Evolutionary conservation across 2,113 vertebrate genomes (phyloP).

Genomic region (Eretmochelys imbricata): DNA sequence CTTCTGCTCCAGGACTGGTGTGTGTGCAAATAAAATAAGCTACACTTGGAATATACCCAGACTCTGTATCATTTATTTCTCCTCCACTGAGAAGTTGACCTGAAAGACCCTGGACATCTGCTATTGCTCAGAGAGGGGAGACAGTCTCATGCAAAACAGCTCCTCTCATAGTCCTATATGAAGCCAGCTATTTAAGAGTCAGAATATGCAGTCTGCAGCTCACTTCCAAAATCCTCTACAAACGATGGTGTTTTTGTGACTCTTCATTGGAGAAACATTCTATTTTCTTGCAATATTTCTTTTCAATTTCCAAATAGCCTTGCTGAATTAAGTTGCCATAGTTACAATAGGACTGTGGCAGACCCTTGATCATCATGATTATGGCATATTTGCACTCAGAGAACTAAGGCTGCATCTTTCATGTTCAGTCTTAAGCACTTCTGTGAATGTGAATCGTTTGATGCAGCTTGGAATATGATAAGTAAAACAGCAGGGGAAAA

Average conservation of each 20-base stretch:
- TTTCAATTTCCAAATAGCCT: conserved; percentile 34
- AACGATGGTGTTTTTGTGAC: conserved; percentile 45
- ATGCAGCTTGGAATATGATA: conserved; percentile 40
- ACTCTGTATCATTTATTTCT: conserved; percentile 17
- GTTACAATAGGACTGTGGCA: conserved; percentile 51
- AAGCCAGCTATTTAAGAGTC: not conserved
- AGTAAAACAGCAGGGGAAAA: conserved; percentile 63
- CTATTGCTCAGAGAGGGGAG: not conserved
- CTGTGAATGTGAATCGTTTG: conserved; percentile 28
- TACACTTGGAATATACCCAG: conserved; percentile 17
- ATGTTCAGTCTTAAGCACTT: conserved; percentile 35
- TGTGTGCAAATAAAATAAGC: conserved; percentile 23
- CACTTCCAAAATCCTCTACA: conserved; percentile 43
- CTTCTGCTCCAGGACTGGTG: conserved; percentile 45
- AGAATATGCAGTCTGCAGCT: not conserved
- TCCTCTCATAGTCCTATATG: not conserved
- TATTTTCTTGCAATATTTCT: conserved; percentile 60
- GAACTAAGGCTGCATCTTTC: conserved; percentile 44
- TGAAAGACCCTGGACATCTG: not conserved
- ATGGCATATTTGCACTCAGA: conserved; percentile 52
- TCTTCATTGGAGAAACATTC: conserved; percentile 59
- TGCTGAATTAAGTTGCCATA: conserved; percentile 67
- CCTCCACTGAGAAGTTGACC: conserved; percentile 7
- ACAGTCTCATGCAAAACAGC: not conserved
- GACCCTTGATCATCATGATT: conserved; percentile 54